phyloP scores from a whole-genome alignment of 2,888 invertebrate species.

The Slavum lentiscoides region DNA sequence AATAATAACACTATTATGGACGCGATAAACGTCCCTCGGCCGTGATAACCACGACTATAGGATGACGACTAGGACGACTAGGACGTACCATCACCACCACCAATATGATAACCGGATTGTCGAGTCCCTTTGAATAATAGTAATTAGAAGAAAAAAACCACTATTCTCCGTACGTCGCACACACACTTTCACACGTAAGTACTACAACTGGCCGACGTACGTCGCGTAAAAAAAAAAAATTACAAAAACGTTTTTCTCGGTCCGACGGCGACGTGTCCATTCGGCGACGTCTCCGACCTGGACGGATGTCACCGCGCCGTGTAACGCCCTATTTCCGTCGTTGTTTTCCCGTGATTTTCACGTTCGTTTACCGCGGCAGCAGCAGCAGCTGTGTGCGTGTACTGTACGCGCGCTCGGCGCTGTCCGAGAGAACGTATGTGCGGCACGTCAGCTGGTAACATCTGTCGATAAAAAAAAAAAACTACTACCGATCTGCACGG shows the following conservation, averaged over 20 bases:
- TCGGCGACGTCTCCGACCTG: too few relatives aligned
- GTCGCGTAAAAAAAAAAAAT: too few relatives aligned
- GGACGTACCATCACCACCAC: background rate
- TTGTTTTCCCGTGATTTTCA: too few relatives aligned
- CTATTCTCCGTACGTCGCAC: conserved; percentile 9
- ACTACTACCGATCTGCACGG: too few relatives aligned
- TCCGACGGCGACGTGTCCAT: too few relatives aligned
- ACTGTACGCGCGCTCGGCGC: background rate
- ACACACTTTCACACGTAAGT: conserved; percentile 51
- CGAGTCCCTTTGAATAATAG: conserved; percentile 36
- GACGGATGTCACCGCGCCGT: background rate
- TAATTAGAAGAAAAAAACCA: too few relatives aligned
- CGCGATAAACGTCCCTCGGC: conserved; percentile 20
- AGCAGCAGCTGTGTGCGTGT: conserved; percentile 40
- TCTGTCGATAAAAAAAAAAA: conserved; percentile 26
- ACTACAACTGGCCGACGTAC: background rate
- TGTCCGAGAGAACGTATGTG: conserved; percentile 32
- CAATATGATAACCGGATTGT: conserved; percentile 43
- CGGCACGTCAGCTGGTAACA: conserved; percentile 50
- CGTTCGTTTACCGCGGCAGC: too few relatives aligned
- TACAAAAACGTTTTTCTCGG: too few relatives aligned
- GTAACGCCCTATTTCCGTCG: conserved; percentile 32
- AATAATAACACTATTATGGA: too few relatives aligned
- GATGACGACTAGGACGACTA: background rate
- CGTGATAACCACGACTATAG: conserved; percentile 39